These are phyloP conservation scores for Mylabris phalerata DNA, from an alignment of 1,140 invertebrate genomes.

Conservation along the genomic window DNA sequence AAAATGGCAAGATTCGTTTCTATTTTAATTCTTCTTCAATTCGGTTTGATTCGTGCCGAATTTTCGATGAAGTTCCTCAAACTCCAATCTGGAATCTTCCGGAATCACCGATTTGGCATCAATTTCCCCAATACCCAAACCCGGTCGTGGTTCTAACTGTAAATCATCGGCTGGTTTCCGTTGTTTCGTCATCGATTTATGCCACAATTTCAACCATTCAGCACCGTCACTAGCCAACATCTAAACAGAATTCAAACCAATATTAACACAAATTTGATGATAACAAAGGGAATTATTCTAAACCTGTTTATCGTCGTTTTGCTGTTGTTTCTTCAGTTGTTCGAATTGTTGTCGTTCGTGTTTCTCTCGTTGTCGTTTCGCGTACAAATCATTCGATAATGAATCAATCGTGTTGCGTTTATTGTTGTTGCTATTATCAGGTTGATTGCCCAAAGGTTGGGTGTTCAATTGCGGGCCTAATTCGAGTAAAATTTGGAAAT, in stretches of 20 bases:
- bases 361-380: constrained; percentile 35
- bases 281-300: background rate
- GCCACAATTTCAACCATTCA: constrained; percentile 34
- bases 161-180: background rate
- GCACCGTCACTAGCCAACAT: constrained; percentile 20
- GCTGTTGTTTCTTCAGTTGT: background rate
- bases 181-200: constrained; percentile 18
- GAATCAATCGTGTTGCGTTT: constrained; percentile 34
- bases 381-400: constrained; percentile 31
- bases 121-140: constrained; percentile 37
- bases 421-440: constrained; percentile 12
- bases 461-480: constrained; percentile 68
- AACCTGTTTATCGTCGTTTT: background rate
- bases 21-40: background rate
- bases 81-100: constrained; percentile 7
- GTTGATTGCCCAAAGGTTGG: constrained; percentile 49
- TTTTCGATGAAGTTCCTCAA: constrained; percentile 1
- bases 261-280: background rate
- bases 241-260: background rate
- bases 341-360: constrained; percentile 1
- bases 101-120: constrained; percentile 38
- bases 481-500: constrained; percentile 70
- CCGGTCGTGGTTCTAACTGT: constrained; percentile 18
- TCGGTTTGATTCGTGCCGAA: no score
- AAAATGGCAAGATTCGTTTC: background rate